A percentile compares a stretch with the other conserved stretches of the same genome.
Evolutionary conservation across 1,140 invertebrate genomes (phyloP).

Genomic region (Matsumurasca onukii): DNA sequence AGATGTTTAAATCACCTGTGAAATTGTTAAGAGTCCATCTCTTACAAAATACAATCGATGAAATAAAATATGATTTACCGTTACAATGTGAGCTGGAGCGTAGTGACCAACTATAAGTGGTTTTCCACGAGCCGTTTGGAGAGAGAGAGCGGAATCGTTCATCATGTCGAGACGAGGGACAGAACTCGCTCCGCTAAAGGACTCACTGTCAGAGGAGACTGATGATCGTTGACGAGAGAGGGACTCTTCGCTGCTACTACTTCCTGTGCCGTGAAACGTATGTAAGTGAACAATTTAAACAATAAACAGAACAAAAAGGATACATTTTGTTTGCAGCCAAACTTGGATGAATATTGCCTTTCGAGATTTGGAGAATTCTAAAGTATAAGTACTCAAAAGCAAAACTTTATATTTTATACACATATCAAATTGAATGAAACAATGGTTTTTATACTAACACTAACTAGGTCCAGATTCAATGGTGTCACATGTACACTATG

Average conservation of each 20-base stretch:
- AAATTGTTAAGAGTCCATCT: too few species aligned
- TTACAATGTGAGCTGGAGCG: conserved; percentile 46
- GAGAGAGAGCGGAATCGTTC: conserved; percentile 7
- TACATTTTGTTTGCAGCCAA: background rate
- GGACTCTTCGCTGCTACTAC: conserved; percentile 30
- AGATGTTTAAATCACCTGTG: too few species aligned
- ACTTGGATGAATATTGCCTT: background rate
- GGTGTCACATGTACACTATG: too few species aligned
- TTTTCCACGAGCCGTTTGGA: conserved; percentile 18
- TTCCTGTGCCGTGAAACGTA: conserved; percentile 13
- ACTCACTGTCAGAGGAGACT: conserved; percentile 36
- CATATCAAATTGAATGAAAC: too few species aligned
- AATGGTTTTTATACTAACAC: too few species aligned
- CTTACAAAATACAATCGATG: too few species aligned
- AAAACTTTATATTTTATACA: too few species aligned
- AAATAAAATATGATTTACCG: too few species aligned
- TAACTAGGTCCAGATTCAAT: too few species aligned
- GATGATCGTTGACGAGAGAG: conserved; percentile 22
- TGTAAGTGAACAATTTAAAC: background rate
- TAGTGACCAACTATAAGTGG: conserved; percentile 48
- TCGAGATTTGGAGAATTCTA: background rate
- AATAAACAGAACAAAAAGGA: background rate
- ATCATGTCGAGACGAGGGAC: background rate
- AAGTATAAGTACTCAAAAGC: too few species aligned
- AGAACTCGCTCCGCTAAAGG: background rate